These are phyloP conservation scores for Pteruthius melanotis DNA, from an alignment of 2,113 vertebrate genomes.

Conservation along the genomic window DNA sequence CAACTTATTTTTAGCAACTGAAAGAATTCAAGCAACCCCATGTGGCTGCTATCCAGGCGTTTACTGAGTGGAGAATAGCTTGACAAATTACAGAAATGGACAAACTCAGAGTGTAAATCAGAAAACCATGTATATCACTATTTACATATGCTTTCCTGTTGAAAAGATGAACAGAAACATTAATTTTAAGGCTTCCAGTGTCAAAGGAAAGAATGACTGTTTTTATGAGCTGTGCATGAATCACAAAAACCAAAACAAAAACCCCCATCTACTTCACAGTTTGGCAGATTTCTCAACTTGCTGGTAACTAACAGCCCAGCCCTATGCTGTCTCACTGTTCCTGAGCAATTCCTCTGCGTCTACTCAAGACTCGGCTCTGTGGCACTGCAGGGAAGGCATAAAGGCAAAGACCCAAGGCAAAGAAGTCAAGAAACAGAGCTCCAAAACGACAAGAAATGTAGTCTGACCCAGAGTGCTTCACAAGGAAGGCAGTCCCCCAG, in stretches of 20 bases:
- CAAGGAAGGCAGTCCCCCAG: background rate
- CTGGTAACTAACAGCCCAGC: constrained; percentile 20
- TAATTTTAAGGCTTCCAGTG: background rate
- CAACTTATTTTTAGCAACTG: constrained; percentile 48
- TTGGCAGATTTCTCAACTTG: constrained; percentile 2
- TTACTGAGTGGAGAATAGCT: background rate
- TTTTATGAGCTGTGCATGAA: constrained; percentile 26
- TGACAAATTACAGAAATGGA: constrained; percentile 23
- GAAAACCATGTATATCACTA: background rate
- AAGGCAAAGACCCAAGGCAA: background rate
- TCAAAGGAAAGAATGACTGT: background rate
- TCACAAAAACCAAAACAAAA: constrained; percentile 26
- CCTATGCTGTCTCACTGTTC: background rate
- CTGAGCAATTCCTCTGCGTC: background rate
- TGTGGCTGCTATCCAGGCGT: constrained; percentile 11
- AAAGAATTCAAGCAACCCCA: constrained; percentile 24
- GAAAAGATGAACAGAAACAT: background rate
- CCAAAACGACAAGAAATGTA: background rate
- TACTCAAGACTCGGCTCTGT: background rate
- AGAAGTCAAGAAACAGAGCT: background rate
- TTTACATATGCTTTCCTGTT: background rate
- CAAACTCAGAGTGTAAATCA: background rate
- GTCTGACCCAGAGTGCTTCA: background rate
- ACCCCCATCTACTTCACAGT: background rate
- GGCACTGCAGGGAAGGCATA: background rate